These are phyloP conservation scores for Volucella zonaria DNA, from an alignment of 2,888 invertebrate species.

Conservation along the genomic window DNA sequence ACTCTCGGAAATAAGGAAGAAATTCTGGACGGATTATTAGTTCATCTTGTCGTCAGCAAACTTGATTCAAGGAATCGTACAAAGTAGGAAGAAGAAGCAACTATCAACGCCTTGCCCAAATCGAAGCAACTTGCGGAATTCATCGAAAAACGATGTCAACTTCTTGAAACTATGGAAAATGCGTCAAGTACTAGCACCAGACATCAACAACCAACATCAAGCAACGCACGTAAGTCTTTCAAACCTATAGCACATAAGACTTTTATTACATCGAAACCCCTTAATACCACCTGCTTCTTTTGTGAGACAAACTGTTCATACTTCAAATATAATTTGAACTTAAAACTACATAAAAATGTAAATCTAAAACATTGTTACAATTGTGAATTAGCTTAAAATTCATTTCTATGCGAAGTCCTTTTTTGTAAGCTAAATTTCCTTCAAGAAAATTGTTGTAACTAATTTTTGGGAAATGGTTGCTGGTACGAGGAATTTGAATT, in stretches of 20 bases:
- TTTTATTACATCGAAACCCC: background rate
- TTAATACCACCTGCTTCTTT: slow-evolving; percentile 10
- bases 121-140: slow-evolving; percentile 34
- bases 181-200: slow-evolving; percentile 1
- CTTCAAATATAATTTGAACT: too few species aligned
- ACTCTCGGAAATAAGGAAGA: slow-evolving; percentile 38
- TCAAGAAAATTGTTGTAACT: too few species aligned
- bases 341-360: too few species aligned
- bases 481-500: too few species aligned
- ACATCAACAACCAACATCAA: slow-evolving; percentile 5
- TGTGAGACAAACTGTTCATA: too few species aligned
- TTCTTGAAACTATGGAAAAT: slow-evolving; percentile 43
- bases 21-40: slow-evolving; percentile 52
- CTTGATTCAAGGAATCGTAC: slow-evolving; percentile 43
- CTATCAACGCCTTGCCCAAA: slow-evolving; percentile 44
- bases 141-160: slow-evolving; percentile 54
- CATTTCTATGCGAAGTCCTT: too few species aligned
- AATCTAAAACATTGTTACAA: too few species aligned
- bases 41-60: slow-evolving; percentile 61
- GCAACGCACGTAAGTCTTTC: background rate
- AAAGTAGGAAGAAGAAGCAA: slow-evolving; percentile 55
- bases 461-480: too few species aligned
- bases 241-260: slow-evolving; percentile 7
- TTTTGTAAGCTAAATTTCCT: too few species aligned
- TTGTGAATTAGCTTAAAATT: too few species aligned